Evolutionary conservation across 2,888 invertebrate species (phyloP), one percentile per base, ranked within the genome.

Genomic region (Orthonevra nobilis): DNA sequence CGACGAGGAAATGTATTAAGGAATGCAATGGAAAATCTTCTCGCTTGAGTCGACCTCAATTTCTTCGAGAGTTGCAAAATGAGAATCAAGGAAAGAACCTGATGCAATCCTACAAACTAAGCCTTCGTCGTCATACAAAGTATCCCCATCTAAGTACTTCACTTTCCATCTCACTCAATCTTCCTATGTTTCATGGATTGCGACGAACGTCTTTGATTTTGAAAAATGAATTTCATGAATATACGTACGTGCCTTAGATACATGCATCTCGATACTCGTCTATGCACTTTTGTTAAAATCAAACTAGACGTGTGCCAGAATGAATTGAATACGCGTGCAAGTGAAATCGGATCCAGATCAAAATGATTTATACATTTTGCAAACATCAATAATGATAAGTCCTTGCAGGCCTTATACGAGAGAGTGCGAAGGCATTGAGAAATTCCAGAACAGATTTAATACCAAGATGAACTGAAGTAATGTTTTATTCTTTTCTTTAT

Each of bases 11-110:
- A 77, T 72, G 72, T 77, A 77, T 77, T 72, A 77, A 60, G 58
- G 77, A 77, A 77, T 72, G 64, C 64, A 77, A 58, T 30, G 77
- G 72, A 72, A 77, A 70, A 72, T 72, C 77, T 77, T 64, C 77
- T 77, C 72, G 64, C 66, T 60, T 66, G 73, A 73, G 54, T 73
- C 79, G 79, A 79, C 79, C 79, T 79, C 73, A 66, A 79, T 73
- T 75, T 72, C 48, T 64, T 50, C 54, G 54, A 61, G 60, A 73
- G 42, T 61, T 73, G 44, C 64, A 52, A 77, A 77, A 72, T 64
- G 77, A 72, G 77, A 58, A 63, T 60, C 64, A 54, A 52, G 68
- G 20, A 34, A 60, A 19, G 58, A n/a, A 42, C 14, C 48, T 50
- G 46, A 77, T 60, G 56, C 46, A 70, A 63, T 75, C 70, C 77